Percentiles rank a stretch among this genome's conserved stretches.
These are phyloP conservation scores for Zelostemma sp. DNA, from an alignment of 1,140 invertebrate species.

Conservation along the genomic window DNA sequence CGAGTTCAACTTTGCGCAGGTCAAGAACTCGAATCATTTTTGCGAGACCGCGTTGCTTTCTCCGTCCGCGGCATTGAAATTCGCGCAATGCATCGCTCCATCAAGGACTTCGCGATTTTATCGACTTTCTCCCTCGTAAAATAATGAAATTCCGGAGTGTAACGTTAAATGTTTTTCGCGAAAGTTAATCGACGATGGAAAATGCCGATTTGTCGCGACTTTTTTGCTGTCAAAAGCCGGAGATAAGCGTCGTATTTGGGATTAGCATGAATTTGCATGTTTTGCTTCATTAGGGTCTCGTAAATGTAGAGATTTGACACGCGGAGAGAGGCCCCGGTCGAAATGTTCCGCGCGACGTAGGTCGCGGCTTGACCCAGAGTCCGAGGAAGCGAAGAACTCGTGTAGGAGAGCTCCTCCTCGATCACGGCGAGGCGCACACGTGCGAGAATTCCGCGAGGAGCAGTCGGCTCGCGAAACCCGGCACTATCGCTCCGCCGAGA, in stretches of 20 bases:
- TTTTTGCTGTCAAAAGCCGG: no score
- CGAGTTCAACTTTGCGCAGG: no score
- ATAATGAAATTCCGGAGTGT: background rate
- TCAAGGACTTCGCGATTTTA: no score
- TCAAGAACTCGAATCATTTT: no score
- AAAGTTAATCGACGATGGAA: background rate
- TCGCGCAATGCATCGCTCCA: no score
- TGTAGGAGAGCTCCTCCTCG: conserved; percentile 18
- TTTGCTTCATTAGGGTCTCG: no score
- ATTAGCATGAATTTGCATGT: no score
- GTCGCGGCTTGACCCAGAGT: conserved; percentile 62
- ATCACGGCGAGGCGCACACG: conserved; percentile 40
- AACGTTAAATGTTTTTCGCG: background rate
- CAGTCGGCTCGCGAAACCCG: conserved; percentile 53
- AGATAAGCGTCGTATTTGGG: no score
- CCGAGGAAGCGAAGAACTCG: conserved; percentile 25
- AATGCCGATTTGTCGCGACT: no score
- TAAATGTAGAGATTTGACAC: no score
- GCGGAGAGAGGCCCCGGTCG: background rate
- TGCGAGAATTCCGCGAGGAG: conserved; percentile 48
- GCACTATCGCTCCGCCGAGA: conserved; percentile 7
- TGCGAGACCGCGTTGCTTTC: no score
- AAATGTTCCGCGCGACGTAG: conserved; percentile 40
- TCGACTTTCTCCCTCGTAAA: background rate
- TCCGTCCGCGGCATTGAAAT: no score